phyloP scores from a whole-genome alignment of 2,888 invertebrate species.

The Drosophila flavopinicola region DNA sequence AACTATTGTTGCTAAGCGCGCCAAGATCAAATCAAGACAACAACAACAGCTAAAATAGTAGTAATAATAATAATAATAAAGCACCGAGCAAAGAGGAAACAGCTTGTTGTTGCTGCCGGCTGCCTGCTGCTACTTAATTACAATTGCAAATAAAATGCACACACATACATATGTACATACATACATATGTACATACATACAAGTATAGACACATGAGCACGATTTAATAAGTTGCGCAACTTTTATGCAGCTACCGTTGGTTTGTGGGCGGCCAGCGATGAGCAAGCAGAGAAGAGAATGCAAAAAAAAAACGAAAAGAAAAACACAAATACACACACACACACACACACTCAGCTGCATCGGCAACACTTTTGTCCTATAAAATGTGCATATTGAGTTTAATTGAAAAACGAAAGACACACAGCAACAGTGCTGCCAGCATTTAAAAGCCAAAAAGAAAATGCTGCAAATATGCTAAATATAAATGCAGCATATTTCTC shows the following conservation, averaged over 20 bases:
- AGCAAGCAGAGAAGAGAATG: slow-evolving; percentile 1
- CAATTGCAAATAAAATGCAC: slow-evolving; percentile 72
- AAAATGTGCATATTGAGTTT: slow-evolving; percentile 58
- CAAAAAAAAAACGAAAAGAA: neutral
- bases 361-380: slow-evolving; percentile 55
- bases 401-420: slow-evolving; percentile 21
- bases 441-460: neutral
- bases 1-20: slow-evolving; percentile 70
- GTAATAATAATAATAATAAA: slow-evolving; percentile 20
- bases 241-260: slow-evolving; percentile 45
- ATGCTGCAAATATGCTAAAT: too few relatives aligned
- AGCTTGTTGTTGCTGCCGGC: slow-evolving; percentile 21
- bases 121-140: slow-evolving; percentile 52
- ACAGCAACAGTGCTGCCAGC: neutral
- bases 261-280: slow-evolving; percentile 14
- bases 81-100: slow-evolving; percentile 50
- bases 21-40: slow-evolving; percentile 62
- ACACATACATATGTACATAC: slow-evolving; percentile 16
- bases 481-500: too few relatives aligned
- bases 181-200: slow-evolving; percentile 22
- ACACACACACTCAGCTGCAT: neutral
- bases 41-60: slow-evolving; percentile 24
- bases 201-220: slow-evolving; percentile 14
- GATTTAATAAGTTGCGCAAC: slow-evolving; percentile 65
- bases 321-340: neutral